Evolutionary conservation across 2,888 invertebrate species (phyloP).

Genomic region (Phasia obesa): DNA sequence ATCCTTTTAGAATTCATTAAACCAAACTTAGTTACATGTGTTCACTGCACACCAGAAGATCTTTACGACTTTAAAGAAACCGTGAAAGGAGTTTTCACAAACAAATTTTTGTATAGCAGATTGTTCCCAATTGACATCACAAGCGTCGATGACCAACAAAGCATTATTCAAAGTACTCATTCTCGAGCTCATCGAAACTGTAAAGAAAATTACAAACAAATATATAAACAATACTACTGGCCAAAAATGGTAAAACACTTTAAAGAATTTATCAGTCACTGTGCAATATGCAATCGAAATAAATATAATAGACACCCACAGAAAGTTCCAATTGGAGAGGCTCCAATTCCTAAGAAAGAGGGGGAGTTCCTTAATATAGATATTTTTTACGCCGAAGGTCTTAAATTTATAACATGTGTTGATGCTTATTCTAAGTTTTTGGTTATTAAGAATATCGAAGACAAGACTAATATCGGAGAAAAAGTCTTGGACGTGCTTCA

Average conservation of each 20-base stretch:
- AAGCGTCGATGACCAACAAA: conserved; percentile 42
- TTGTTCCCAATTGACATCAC: conserved; percentile 3
- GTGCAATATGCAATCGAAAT: conserved; percentile 12
- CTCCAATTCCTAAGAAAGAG: conserved; percentile 20
- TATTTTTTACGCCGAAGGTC: conserved; percentile 31
- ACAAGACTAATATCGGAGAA: background rate
- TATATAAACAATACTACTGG: conserved; percentile 34
- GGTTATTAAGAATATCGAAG: background rate
- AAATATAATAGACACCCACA: no score
- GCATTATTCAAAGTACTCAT: conserved; percentile 37
- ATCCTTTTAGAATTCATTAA: conserved; percentile 60
- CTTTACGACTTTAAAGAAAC: conserved; percentile 44
- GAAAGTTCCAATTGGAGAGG: no score
- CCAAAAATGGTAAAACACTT: conserved; percentile 28
- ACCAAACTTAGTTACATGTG: conserved; percentile 41
- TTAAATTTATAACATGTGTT: conserved; percentile 29
- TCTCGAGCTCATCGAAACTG: conserved; percentile 41
- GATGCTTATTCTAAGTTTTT: conserved; percentile 34
- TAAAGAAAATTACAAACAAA: no score
- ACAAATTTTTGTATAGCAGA: conserved; percentile 34
- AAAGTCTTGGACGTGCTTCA: conserved; percentile 49
- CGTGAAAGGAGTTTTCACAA: conserved; percentile 15
- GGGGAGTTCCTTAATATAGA: conserved; percentile 22
- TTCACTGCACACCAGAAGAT: conserved; percentile 51
- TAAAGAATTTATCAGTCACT: conserved; percentile 21